Evolutionary conservation across 2,888 invertebrate genomes (phyloP).

Genomic region (Acanthosepion pharaonis): DNA sequence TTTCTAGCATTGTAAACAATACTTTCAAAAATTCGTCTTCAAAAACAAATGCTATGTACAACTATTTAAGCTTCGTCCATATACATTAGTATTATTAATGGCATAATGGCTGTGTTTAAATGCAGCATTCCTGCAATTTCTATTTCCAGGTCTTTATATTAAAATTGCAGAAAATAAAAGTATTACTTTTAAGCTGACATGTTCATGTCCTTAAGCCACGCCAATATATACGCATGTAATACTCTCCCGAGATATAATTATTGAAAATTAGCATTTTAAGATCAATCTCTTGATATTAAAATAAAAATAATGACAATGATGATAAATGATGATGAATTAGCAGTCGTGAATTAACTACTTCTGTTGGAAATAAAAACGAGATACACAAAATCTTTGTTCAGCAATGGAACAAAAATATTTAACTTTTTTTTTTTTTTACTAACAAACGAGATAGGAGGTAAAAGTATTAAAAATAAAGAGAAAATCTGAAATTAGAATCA

Average conservation of each 20-base stretch:
- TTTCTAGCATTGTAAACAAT: not conserved
- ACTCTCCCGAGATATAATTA: not conserved
- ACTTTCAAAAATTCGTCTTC: not conserved
- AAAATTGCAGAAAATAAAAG: too few species aligned
- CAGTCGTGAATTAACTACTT: not conserved
- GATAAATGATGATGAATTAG: not conserved
- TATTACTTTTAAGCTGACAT: too few species aligned
- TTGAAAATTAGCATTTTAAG: not conserved
- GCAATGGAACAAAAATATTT: not conserved
- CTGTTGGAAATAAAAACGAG: too few species aligned
- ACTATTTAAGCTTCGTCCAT: too few species aligned
- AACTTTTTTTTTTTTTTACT: not conserved
- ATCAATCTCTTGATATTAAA: not conserved
- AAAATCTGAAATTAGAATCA: not conserved
- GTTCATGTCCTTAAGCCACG: too few species aligned
- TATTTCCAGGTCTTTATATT: too few species aligned
- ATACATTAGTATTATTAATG: too few species aligned
- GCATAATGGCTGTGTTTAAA: too few species aligned
- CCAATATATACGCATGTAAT: not conserved
- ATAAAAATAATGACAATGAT: not conserved
- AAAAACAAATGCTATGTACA: too few species aligned
- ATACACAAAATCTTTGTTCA: not conserved
- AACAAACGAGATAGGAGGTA: not conserved
- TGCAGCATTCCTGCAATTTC: too few species aligned
- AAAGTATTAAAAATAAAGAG: not conserved